Base-by-base conservation (phyloP, 2,888 invertebrate genomes). In the Digitonthophagus gazella region DNA sequence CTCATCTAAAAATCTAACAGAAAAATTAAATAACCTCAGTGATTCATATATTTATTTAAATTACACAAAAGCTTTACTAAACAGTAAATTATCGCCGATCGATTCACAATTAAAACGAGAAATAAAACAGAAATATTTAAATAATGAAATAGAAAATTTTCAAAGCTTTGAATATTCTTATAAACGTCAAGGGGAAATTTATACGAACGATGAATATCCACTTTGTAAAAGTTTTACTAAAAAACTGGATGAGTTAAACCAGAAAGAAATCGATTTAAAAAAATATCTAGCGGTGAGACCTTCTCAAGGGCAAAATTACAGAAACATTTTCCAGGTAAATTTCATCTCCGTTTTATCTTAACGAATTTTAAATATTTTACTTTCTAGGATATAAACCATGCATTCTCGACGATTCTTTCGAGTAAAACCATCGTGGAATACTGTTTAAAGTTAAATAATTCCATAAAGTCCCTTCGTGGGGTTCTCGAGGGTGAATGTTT, bases 101-200 rank as follows among this genome's bases (percentile, higher is more conserved):
- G 97, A 97, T 84, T 95, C 96, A 0, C 89, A 93, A 0, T 89
- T 91, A 69, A 95, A 95, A 81, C 88, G 90, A 72, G 85, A 88
- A 0, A 80, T 95, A 0, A 93, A 93, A 82, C 85, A 90, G 6
- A 81, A 87, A 58, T 92, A 94, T 74, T 84, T 89, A 11, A 81
- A 85, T 18, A 89, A 93, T 75, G 92, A 95, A 79, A 87, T 93
- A 1, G 79, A 81, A 15, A 87, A 88, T 76, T 85, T 90, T 44
- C 83, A 86, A 8, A 83, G 83, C 6, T 80, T 91, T 63, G 82
- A 87, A 5, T 84, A 86, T 6, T 84, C 86, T 15, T 90, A 90
- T 72, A 86, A 87, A 70, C 81, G 87, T 64, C 86, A 89, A 70
- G 82, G 82, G 28, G 74, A 76, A 56, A 74, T 86, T n/a, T 79